Percentiles rank a stretch among this genome's conserved stretches.
phyloP scores from a whole-genome alignment of 2,797 vertebrate species.

The Malurus splendens region DNA sequence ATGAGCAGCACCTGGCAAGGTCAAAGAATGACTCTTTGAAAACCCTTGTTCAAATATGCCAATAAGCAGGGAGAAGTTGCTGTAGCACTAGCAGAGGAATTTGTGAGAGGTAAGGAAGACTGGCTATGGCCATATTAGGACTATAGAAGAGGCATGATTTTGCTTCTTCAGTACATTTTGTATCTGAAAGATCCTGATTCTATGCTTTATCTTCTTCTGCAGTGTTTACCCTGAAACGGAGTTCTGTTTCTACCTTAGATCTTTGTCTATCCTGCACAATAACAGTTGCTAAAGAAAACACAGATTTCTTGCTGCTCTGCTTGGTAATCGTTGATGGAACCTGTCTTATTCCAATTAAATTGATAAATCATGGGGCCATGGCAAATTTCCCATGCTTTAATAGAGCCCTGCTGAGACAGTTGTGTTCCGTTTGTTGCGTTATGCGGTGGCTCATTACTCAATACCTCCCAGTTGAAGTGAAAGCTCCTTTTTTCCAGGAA shows the following conservation, averaged over 20 bases:
- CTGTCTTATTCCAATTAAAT: conserved; percentile 35
- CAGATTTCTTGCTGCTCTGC: not conserved
- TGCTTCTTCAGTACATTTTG: not conserved
- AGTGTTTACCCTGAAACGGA: not conserved
- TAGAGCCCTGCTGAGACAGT: not conserved
- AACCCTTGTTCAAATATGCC: not conserved
- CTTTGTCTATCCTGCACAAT: not conserved
- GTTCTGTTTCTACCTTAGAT: not conserved
- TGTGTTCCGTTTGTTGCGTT: not conserved
- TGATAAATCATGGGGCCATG: not conserved
- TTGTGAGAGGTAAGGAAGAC: not conserved
- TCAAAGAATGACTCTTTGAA: conserved; percentile 4
- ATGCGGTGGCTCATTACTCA: not conserved
- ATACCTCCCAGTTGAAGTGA: not conserved
- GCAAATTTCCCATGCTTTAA: not conserved
- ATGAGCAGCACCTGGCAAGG: conserved; percentile 16
- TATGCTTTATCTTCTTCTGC: conserved; percentile 1
- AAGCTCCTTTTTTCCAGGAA: conserved; percentile 23
- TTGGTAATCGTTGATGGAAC: not conserved
- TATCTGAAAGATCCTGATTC: conserved; percentile 13
- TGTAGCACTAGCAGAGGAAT: not conserved
- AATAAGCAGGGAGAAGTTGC: conserved; percentile 1
- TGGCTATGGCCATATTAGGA: not conserved
- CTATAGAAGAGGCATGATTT: conserved; percentile 15
- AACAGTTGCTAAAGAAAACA: not conserved